These are phyloP conservation scores for Drosophila quadrilineata DNA, from an alignment of 1,140 invertebrate genomes.

Conservation along the genomic window DNA sequence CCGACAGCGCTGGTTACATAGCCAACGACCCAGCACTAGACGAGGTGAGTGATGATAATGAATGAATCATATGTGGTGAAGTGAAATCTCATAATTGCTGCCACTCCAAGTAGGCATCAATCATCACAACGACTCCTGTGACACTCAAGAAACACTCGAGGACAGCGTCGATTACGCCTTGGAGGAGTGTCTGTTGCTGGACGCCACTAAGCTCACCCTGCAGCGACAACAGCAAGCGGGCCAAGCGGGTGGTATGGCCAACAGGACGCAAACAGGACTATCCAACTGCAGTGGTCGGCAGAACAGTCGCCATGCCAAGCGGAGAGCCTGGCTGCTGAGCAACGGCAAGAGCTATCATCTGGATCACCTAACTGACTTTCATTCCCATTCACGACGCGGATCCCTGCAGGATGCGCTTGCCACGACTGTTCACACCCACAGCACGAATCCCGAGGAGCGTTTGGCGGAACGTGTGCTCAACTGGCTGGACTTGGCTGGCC, in stretches of 20 bases:
- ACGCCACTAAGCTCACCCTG: conserved; percentile 59
- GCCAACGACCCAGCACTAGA: conserved; percentile 41
- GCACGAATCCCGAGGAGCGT: conserved; percentile 68
- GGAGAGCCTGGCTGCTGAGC: conserved; percentile 55
- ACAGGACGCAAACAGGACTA: conserved; percentile 14
- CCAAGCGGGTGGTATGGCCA: conserved; percentile 28
- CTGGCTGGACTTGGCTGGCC: conserved; percentile 73
- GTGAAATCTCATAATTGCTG: not conserved
- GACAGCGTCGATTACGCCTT: conserved; percentile 42
- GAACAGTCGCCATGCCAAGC: conserved; percentile 41
- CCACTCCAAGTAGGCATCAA: not conserved
- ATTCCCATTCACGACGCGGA: conserved; percentile 53
- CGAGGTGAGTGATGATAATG: conserved; percentile 23
- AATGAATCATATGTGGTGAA: too few species aligned
- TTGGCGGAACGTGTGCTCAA: conserved; percentile 75
- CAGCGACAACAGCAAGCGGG: conserved; percentile 46
- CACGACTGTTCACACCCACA: not conserved
- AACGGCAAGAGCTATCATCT: conserved; percentile 52
- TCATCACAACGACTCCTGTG: conserved; percentile 38
- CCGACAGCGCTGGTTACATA: conserved; percentile 51
- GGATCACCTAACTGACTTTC: conserved; percentile 41
- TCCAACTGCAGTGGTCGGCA: conserved; percentile 18
- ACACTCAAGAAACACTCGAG: conserved; percentile 26
- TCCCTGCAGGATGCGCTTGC: conserved; percentile 57
- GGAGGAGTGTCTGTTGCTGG: conserved; percentile 54